phyloP scores from a whole-genome alignment of 2,113 vertebrate species.

The Zosterops hypoxanthus region DNA sequence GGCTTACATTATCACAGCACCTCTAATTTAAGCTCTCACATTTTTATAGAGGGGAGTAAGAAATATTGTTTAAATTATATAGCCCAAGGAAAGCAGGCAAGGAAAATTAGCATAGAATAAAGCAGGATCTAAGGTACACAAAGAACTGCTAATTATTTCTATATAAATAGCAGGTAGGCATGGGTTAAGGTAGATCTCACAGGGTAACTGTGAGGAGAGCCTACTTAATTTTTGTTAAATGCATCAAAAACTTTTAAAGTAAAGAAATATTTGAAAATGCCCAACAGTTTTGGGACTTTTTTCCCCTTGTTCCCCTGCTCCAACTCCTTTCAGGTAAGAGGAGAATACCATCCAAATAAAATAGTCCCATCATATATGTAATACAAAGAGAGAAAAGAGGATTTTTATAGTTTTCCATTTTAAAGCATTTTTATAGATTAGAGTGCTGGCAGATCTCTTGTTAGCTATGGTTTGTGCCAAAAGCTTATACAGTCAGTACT shows the following conservation, averaged over 20 bases:
- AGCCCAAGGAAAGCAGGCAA: not conserved
- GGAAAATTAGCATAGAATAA: not conserved
- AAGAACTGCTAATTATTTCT: not conserved
- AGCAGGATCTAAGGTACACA: not conserved
- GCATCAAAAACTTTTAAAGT: not conserved
- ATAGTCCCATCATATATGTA: not conserved
- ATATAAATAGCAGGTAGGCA: not conserved
- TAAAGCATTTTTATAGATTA: not conserved
- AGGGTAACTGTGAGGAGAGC: not conserved
- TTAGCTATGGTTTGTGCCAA: not conserved
- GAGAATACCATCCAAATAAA: not conserved
- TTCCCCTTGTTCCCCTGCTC: not conserved
- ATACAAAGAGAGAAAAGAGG: not conserved
- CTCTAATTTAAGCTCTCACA: not conserved
- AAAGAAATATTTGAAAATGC: not conserved
- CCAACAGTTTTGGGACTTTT: not conserved
- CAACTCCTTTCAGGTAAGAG: not conserved
- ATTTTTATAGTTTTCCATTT: not conserved
- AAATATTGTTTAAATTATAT: not conserved
- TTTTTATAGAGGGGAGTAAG: not conserved
- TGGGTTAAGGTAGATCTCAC: not conserved
- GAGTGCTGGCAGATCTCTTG: not conserved
- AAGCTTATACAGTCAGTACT: not conserved
- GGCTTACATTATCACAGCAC: not conserved
- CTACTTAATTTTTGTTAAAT: not conserved